Conservation (phyloP, 2,888 invertebrate species). For the Acrocera orbiculus region DNA sequence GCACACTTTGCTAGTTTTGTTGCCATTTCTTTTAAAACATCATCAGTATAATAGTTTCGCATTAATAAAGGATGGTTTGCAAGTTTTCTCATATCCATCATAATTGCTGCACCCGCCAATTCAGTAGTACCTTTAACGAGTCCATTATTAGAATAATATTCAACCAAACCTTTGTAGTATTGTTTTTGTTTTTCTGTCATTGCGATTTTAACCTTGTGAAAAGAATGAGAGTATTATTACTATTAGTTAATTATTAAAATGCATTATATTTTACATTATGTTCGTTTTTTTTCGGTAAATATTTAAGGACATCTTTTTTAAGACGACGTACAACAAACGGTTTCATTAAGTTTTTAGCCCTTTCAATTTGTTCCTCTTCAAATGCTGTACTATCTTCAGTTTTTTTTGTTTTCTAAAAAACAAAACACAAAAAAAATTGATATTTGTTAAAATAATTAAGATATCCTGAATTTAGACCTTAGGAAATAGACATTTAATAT, state of each 20-base stretch:
- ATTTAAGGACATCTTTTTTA: constrained; percentile 69
- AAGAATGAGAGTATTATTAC: no score
- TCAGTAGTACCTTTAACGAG: constrained; percentile 38
- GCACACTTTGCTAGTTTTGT: constrained; percentile 46
- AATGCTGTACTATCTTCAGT: constrained; percentile 56
- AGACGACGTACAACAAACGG: constrained; percentile 83
- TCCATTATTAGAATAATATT: constrained; percentile 44
- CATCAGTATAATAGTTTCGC: constrained; percentile 52
- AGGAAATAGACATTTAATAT: constrained; percentile 73
- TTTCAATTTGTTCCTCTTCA: constrained; percentile 74
- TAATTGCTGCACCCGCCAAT: constrained; percentile 54
- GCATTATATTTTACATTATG: constrained; percentile 41
- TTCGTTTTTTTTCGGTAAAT: constrained; percentile 70
- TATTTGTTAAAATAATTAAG: no score
- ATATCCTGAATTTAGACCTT: no score
- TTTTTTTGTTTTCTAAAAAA: constrained; percentile 23
- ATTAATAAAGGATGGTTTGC: constrained; percentile 86
- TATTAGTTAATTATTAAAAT: no score
- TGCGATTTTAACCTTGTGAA: constrained; percentile 37
- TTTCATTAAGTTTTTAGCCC: constrained; percentile 90
- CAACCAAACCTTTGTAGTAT: constrained; percentile 58
- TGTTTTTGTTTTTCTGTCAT: constrained; percentile 56
- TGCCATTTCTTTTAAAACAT: constrained; percentile 47
- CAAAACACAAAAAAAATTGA: constrained; percentile 11
- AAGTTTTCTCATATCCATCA: constrained; percentile 86